Evolutionary conservation across 2,797 vertebrate species (phyloP), one percentile per base, ranked within the genome.

Genomic region (Melanotaenia maccullochi): DNA sequence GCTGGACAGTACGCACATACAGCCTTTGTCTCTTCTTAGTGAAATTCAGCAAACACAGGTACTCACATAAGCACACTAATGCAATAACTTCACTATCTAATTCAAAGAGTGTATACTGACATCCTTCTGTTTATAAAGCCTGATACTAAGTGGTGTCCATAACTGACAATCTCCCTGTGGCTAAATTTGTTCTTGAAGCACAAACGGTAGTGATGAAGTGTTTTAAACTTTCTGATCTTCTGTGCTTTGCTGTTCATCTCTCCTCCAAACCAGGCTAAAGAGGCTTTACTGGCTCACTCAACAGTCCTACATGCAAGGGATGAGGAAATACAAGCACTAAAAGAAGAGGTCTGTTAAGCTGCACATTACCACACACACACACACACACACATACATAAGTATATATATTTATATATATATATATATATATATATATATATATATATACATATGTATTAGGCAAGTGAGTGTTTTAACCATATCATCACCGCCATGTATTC

Each of bases 201-300:
- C 20, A 71, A 62, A 69, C 28, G 57, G 3, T 4, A 3, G 24
- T 8, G n/a, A 52, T 13, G 33, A 59, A 57, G 18, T 4, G n/a
- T 14, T 52, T 60, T 16, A 22, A 65, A 32, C n/a, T 49, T 1
- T 57, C 32, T 68, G 18, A 35, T 16, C 12, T 38, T 12, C 3
- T 40, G 38, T 40, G 38, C 14, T 75, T 8, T 25, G 60, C 25
- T 60, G 5, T 47, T 1, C 36, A 24, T 83, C 2, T 75, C 2
- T 79, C 30, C 24, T 59, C 18, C 9, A 65, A 7, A 66, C 68
- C 78, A 95, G 94, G 93, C 93, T 36, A 94, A 90, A 91, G 94
- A 95, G 58, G 91, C 87, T 67, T 92, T 95, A 24, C 60, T 94
- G 32, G 90, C 93, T 65, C 94, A 94, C 84, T 94, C 94, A 6